Base-by-base conservation (phyloP, 2,113 vertebrate species). In the Verasper variegatus region DNA sequence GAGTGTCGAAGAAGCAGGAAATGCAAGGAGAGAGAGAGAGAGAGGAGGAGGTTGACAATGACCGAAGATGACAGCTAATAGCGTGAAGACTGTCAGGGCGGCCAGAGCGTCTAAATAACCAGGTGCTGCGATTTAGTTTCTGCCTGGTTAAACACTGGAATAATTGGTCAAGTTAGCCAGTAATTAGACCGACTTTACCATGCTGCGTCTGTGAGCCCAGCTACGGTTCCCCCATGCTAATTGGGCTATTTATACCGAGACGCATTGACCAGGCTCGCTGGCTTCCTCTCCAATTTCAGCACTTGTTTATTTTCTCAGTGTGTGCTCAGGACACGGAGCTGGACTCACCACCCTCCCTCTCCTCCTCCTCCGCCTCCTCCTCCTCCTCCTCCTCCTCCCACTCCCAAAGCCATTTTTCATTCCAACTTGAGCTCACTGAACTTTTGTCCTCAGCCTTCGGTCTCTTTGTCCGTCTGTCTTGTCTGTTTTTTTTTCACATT, bases 201-300 rank as follows among this genome's bases (percentile, higher is more conserved):
- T 65, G 66, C 78, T 72, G 86, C 80, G 7, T 84, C 84, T 80
- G 56, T 85, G 72, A 80, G 79, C 77, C 65, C n/a, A 17, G 74
- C 72, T 9, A 76, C 42, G 52, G 57, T 80, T 59, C 76, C 42
- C 18, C 83, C 78, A 69, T 82, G 81, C 81, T 93, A 92, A 93
- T 93, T 91, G 84, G 89, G 72, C 89, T 91, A 88, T 93, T 93
- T 92, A 89, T 92, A 90, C 85, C 7, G 40, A 75, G 81, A 82
- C 40, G 68, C 90, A 82, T 81, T 76, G 88, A 90, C 86, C 91
- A 40, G 60, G 62, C 86, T 83, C 49, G 0, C 82, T 70, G 82
- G 76, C 79, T 87, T 82, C 72, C 62, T 57, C 14, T 86, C 74
- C 83, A 85, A 81, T 78, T 81, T 26, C 81, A 81, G 83, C 65